Base-by-base conservation (phyloP, 2,888 invertebrate species). In the Drosophila testacea region DNA sequence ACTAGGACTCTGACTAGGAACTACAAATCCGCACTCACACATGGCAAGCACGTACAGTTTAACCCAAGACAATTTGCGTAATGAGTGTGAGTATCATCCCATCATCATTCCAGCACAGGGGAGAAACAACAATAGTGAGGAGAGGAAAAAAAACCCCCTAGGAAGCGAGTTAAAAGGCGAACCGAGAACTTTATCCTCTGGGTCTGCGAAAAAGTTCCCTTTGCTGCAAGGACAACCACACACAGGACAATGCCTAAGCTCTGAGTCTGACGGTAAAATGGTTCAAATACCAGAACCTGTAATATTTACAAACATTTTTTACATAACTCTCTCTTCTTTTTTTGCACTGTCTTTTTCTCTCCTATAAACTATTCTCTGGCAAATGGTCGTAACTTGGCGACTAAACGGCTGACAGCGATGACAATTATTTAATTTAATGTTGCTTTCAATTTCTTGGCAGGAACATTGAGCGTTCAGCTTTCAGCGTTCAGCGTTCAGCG, bases 401-500 rank as follows among this genome's bases (percentile, higher is more conserved):
- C 67, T 69, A 56, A 63, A 68, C 56, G 62, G 39, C 65, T 65
- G 68, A 65, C 74, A 78, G 62, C 69, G 46, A 57, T 62, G 78
- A 83, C 81, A 88, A 88, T 88, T 83, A 85, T 85, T 86, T 88
- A 77, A 85, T 88, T 85, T 86, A 78, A 85, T 72, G 73, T 64
- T 65, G 65, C 73, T 56, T 77, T 59, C 59, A 73, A 73, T 73
- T 64, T 56, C 39, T 56, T 28, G 64, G 36, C 57, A 56, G 50
- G 38, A 55, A 50, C 34, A 50, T 61, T 64, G 48, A 61, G 56
- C 59, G 56, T 30, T 59, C 41, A 48, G n/a, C n/a, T n/a, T n/a
- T n/a, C n/a, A n/a, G n/a, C n/a, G n/a, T n/a, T n/a, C n/a, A n/a
- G n/a, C n/a, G n/a, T n/a, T n/a, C n/a, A n/a, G n/a, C n/a, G n/a